Base-by-base conservation (phyloP, 37 sponge, comb jelly and placozoan species). In the Crambe crambe region DNA sequence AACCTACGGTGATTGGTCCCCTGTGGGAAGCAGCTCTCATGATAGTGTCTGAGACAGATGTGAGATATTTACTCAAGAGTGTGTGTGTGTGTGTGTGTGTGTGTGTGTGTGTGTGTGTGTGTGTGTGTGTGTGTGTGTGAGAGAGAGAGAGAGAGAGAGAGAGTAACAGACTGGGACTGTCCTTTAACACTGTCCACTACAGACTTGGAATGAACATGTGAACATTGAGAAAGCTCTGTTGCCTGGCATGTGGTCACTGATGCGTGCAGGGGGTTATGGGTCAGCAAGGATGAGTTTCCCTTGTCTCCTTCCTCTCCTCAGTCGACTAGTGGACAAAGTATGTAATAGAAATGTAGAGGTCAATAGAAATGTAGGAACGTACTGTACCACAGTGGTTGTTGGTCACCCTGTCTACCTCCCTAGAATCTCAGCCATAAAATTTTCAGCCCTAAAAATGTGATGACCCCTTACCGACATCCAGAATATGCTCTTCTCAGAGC, bases 211-310 rank as follows among this genome's bases (percentile, higher is more conserved):
- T 37, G 47, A 73, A 23, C 81, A 85, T 68, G 82, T 80, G 17
- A 85, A 72, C 26, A 40, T 81, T 0, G 81, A 80, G 71, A 90
- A 90, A 43, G 82, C 77, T 18, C 44, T 90, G 20, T 78, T 90
- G 10, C 90, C 90, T 3, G 86, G 82, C 0, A 58, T 90, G 58
- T 90, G 90, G 90, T 58, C 64, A 17, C 61, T 90, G 47, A 42
- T 90, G 34, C 37, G 9, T 20, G 56, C 62, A 0, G 86, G 86
- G 17, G 90, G 90, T 23, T 42, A 80, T 75, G 90, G 90, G 23
- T 80, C 75, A 0, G 90, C 86, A 15, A 80, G 38, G 31, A 32
- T 69, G 2, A 35, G 44, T n/a, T 90, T 81, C 72, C 86, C 86
- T 0, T 76, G 72, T 51, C 73, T 90, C 32, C 76, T 90, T 6